These are phyloP conservation scores for Prosopocoilus inquinatus DNA, from an alignment of 2,888 invertebrate species.

Conservation along the genomic window DNA sequence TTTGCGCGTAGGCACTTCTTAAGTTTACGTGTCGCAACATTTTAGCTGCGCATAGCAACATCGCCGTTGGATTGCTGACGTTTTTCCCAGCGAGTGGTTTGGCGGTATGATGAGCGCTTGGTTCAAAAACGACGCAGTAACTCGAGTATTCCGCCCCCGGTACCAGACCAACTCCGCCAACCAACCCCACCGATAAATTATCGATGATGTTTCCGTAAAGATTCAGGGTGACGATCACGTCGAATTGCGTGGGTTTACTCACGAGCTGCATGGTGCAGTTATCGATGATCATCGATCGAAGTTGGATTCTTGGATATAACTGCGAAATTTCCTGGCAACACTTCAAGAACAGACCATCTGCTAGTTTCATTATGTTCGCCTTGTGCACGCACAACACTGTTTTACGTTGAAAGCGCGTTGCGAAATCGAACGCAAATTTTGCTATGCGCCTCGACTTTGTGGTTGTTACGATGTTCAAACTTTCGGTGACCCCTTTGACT, in stretches of 20 bases:
- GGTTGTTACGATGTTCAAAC: constrained; percentile 84
- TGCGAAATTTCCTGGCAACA: constrained; percentile 79
- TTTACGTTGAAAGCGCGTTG: constrained; percentile 10
- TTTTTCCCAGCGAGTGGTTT: constrained; percentile 85
- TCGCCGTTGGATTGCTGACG: constrained; percentile 94
- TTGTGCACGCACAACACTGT: constrained; percentile 19
- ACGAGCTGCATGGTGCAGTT: constrained; percentile 98
- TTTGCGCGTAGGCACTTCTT: constrained; percentile 71
- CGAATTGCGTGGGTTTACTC: constrained; percentile 92
- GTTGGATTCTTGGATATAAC: constrained; percentile 83
- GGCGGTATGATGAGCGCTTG: constrained; percentile 80
- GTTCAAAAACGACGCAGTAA: constrained; percentile 89
- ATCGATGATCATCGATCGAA: constrained; percentile 94
- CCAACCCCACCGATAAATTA: constrained; percentile 88
- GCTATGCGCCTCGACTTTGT: constrained; percentile 18
- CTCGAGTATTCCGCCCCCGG: constrained; percentile 89
- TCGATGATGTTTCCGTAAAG: constrained; percentile 94
- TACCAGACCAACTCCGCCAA: constrained; percentile 96
- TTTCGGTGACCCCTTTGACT: constrained; percentile 84
- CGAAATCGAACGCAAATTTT: constrained; percentile 21
- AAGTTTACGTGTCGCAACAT: constrained; percentile 87
- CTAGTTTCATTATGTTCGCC: constrained; percentile 65
- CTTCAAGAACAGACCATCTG: constrained; percentile 85
- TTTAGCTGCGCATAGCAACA: constrained; percentile 85
- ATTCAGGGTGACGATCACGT: constrained; percentile 95